Evolutionary conservation across 2,113 vertebrate species (phyloP).

Genomic region (Sminthopsis crassicaudata): DNA sequence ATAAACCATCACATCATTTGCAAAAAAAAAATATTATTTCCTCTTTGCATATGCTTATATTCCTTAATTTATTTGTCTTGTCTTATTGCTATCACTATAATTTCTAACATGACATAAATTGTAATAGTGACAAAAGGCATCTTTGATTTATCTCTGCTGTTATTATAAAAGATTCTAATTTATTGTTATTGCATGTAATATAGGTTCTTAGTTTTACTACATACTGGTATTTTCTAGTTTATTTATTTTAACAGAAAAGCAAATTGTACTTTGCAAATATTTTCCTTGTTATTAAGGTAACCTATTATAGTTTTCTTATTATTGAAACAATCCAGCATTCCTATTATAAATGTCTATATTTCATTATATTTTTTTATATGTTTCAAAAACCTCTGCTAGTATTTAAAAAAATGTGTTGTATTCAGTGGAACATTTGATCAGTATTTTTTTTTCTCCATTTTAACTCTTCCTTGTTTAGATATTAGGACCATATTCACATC

Average conservation of each 20-base stretch:
- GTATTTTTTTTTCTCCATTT: background rate
- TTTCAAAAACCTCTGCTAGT: background rate
- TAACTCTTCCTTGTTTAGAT: background rate
- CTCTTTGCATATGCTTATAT: background rate
- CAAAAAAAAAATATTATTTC: background rate
- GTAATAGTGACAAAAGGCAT: background rate
- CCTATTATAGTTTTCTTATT: background rate
- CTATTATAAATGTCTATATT: background rate
- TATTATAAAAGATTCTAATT: background rate
- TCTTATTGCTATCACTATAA: background rate
- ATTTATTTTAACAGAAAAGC: background rate
- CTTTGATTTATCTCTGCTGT: background rate
- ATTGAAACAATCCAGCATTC: background rate
- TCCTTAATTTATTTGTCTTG: background rate
- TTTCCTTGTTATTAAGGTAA: background rate
- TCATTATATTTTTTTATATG: background rate
- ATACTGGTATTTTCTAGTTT: background rate
- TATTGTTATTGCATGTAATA: background rate
- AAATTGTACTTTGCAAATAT: background rate
- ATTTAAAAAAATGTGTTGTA: background rate
- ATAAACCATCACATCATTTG: background rate
- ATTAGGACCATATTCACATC: background rate
- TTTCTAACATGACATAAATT: background rate
- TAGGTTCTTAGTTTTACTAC: background rate
- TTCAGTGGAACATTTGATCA: background rate